phyloP scores from a whole-genome alignment of 2,797 vertebrate species.

The Linurgus olivaceus region DNA sequence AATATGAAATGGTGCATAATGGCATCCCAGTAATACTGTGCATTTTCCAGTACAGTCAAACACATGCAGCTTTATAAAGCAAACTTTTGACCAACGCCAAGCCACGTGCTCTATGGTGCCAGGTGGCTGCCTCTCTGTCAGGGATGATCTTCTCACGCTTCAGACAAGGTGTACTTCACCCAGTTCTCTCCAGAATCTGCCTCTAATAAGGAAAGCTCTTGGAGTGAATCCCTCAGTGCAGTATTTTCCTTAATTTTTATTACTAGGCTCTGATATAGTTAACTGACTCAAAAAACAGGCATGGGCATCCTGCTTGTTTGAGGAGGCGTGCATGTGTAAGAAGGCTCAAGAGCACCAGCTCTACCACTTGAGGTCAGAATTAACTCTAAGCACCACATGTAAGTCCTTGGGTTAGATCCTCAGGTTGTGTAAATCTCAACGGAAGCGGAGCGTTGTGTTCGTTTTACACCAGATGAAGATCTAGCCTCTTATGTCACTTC shows the following conservation, averaged over 20 bases:
- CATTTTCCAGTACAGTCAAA: neutral
- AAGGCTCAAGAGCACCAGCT: neutral
- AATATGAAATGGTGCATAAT: neutral
- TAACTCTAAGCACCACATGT: neutral
- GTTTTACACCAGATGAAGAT: slow-evolving; percentile 26
- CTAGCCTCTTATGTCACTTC: neutral
- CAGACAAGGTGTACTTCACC: neutral
- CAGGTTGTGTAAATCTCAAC: slow-evolving; percentile 4
- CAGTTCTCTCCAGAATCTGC: neutral
- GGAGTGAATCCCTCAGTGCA: neutral
- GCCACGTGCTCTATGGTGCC: fast-evolving
- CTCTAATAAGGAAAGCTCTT: neutral
- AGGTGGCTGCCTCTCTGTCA: neutral
- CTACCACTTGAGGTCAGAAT: slow-evolving; percentile 13
- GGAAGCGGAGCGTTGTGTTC: neutral
- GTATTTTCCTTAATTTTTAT: neutral
- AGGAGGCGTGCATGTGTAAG: neutral
- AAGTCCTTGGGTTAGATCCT: slow-evolving; percentile 20
- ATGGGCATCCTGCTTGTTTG: neutral
- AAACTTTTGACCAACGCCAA: fast-evolving
- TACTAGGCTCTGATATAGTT: neutral
- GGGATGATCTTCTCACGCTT: neutral
- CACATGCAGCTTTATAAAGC: neutral
- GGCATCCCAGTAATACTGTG: neutral
- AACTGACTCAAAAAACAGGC: neutral